Conservation (phyloP, 2,113 vertebrate genomes). For the Triplophysa rosa region DNA sequence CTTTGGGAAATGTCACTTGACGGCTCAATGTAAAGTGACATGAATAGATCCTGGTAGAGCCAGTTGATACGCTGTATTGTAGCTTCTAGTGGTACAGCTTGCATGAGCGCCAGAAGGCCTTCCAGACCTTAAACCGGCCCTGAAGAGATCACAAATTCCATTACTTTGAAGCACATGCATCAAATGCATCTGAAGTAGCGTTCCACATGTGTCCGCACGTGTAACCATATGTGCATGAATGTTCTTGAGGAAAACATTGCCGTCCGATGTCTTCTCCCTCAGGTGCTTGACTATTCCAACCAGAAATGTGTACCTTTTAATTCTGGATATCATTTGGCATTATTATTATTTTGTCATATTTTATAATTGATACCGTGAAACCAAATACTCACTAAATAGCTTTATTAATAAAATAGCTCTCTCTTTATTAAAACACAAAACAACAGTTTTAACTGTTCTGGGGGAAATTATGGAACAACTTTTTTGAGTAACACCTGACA, state of each 20-base stretch:
- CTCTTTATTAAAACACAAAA: too few species aligned
- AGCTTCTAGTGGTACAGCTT: conserved; percentile 16
- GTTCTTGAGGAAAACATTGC: neutral
- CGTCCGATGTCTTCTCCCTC: too few species aligned
- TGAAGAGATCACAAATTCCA: neutral
- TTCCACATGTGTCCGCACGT: neutral
- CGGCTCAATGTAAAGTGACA: conserved; percentile 19
- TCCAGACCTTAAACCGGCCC: neutral
- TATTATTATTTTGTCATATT: neutral
- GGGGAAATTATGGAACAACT: too few species aligned
- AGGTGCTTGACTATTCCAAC: too few species aligned
- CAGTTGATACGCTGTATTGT: neutral
- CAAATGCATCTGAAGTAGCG: neutral
- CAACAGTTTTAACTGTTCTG: too few species aligned
- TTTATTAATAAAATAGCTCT: too few species aligned
- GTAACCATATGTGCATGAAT: neutral
- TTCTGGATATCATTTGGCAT: too few species aligned
- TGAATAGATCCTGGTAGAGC: conserved; percentile 1
- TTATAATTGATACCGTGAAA: too few species aligned
- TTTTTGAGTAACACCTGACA: too few species aligned
- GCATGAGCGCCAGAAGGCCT: neutral
- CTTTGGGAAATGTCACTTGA: conserved; percentile 45
- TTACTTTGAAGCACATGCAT: neutral
- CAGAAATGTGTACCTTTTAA: too few species aligned
- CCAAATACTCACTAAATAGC: too few species aligned